phyloP scores from a whole-genome alignment of 2,888 invertebrate species.

The Callimorpha dominula region DNA sequence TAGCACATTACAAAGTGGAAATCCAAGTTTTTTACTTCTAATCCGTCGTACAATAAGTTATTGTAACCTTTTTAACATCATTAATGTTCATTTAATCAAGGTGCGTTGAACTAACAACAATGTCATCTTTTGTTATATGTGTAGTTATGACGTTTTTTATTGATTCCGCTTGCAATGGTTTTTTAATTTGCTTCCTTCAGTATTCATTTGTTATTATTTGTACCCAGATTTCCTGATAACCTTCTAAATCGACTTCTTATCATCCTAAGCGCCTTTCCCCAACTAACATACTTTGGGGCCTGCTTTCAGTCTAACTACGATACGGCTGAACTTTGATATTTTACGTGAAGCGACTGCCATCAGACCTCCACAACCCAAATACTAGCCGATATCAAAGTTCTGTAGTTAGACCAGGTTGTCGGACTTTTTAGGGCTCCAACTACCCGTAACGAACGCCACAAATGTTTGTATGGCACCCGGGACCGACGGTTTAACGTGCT shows the following conservation, averaged over 20 bases:
- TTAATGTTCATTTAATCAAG: constrained; percentile 55
- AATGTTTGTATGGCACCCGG: too few species aligned
- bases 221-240: background rate
- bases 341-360: too few species aligned
- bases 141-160: constrained; percentile 31
- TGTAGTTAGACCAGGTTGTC: too few species aligned
- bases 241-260: background rate
- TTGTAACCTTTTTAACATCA: constrained; percentile 47
- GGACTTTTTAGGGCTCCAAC: too few species aligned
- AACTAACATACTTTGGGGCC: too few species aligned
- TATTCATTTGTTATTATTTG: background rate
- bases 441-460: too few species aligned
- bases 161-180: constrained; percentile 10
- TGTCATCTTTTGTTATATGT: constrained; percentile 48
- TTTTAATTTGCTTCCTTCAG: background rate
- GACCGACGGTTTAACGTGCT: too few species aligned
- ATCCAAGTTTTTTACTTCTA: constrained; percentile 52
- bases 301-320: too few species aligned
- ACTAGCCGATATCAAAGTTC: too few species aligned
- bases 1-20: constrained; percentile 58
- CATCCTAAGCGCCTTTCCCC: too few species aligned
- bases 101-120: constrained; percentile 59
- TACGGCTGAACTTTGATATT: too few species aligned
- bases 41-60: constrained; percentile 43
- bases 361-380: too few species aligned